Conservation (phyloP, 2,888 invertebrate genomes). For the Melipona bicolor region DNA sequence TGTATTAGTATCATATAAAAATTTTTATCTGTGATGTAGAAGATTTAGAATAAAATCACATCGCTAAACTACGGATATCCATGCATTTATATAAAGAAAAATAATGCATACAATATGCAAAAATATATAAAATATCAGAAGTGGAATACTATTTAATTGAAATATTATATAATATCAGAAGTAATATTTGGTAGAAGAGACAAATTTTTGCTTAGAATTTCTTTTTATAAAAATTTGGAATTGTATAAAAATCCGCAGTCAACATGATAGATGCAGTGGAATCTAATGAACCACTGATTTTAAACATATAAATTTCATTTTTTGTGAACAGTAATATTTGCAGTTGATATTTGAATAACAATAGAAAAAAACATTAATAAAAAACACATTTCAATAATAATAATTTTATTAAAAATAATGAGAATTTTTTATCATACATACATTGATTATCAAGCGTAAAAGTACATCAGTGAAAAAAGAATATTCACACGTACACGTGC, state of each 20-base stretch:
- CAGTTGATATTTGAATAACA: neutral
- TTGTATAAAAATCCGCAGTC: no score
- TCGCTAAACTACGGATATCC: no score
- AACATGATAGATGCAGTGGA: neutral
- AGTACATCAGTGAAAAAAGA: no score
- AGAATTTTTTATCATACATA: slow-evolving; percentile 4
- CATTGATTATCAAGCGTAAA: neutral
- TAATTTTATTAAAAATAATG: neutral
- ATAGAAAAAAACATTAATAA: neutral
- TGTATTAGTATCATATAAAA: no score
- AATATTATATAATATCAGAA: no score
- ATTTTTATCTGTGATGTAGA: neutral
- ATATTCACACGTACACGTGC: neutral
- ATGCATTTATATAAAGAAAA: no score
- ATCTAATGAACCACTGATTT: neutral
- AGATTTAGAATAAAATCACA: neutral
- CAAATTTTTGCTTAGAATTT: no score
- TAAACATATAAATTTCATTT: neutral
- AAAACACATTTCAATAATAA: neutral
- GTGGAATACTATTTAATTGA: no score
- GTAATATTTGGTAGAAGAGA: no score
- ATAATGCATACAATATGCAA: no score
- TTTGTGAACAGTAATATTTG: neutral
- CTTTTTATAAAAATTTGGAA: no score
- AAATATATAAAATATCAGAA: no score